Base-by-base conservation (phyloP, 2,797 vertebrate genomes). In the Acrossocheilus wenchowensis region DNA sequence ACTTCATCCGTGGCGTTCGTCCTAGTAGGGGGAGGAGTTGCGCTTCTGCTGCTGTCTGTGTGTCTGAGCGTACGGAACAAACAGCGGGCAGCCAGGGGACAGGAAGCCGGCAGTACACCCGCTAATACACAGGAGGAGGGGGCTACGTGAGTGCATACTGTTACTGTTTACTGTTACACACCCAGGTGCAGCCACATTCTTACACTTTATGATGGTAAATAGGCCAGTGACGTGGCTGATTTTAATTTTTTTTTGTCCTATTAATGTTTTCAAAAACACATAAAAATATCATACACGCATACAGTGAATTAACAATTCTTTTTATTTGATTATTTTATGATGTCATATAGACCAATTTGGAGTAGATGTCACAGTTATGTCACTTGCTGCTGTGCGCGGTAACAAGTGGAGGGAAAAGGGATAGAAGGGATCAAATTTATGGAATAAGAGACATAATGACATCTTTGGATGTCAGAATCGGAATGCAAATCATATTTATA, bases 1-100 rank as follows among this genome's bases (percentile, higher is more conserved):
- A 97, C 97, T 0, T 98, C 98, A 10, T 97, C 97, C 0, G 97
- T 99, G 91, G 97, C 98, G 1, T 98, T 99, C 0, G 96, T 99
- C 73, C 83, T 99, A 93, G 96, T 97, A 3, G 98, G 97, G 0
- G 96, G 96, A 0, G 98, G 98, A 0, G 88, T 98, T 48, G 93
- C 94, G 79, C 95, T 99, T 91, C 94, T 99, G 62, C 91, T 99
- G 83, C 93, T 99, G 14, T 97, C 98, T 7, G 85, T 99, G 88
- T 98, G 98, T 92, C 88, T 99, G 91, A 96, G 95, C 4, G 73
- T 99, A 87, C 95, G 97, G 1, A 98, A 97, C 94, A 97, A 94
- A 91, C 95, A 94, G 92, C 91, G 95, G 86, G 62, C 54, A 85
- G 92, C 5, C 93, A 77, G 52, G 94, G 96, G 2, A 50, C 94